phyloP scores from a whole-genome alignment of 2,888 invertebrate species.

The Sarcophaga subvicina region DNA sequence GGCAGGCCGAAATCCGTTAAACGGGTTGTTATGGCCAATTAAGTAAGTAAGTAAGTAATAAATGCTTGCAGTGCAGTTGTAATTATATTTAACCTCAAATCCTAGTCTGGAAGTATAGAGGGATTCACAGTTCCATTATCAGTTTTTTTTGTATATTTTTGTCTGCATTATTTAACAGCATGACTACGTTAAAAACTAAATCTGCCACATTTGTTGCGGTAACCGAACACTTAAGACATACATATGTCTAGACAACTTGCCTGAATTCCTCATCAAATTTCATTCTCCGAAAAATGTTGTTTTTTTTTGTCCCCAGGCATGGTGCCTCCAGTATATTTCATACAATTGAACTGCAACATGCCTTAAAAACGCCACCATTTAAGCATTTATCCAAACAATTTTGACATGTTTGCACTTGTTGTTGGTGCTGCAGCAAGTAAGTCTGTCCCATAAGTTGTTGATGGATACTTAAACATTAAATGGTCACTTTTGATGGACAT shows the following conservation, averaged over 20 bases:
- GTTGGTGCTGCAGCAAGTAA: conserved; percentile 17
- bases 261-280: background rate
- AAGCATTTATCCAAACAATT: background rate
- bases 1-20: no score
- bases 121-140: no score
- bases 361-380: no score
- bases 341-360: background rate
- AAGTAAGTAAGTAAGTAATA: no score
- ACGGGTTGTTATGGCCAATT: no score
- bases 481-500: conserved; percentile 60
- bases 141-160: no score
- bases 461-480: conserved; percentile 63
- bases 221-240: background rate
- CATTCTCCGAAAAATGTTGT: background rate
- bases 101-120: no score
- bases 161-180: no score
- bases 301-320: background rate
- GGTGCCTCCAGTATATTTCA: background rate
- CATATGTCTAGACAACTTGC: background rate
- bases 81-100: no score
- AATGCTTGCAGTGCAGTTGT: no score
- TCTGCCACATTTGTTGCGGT: background rate
- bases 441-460: conserved; percentile 47
- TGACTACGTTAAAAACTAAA: no score
- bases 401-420: conserved; percentile 60